Evolutionary conservation across 1,140 invertebrate species (phyloP).

Genomic region (Tetranychus urticae): DNA sequence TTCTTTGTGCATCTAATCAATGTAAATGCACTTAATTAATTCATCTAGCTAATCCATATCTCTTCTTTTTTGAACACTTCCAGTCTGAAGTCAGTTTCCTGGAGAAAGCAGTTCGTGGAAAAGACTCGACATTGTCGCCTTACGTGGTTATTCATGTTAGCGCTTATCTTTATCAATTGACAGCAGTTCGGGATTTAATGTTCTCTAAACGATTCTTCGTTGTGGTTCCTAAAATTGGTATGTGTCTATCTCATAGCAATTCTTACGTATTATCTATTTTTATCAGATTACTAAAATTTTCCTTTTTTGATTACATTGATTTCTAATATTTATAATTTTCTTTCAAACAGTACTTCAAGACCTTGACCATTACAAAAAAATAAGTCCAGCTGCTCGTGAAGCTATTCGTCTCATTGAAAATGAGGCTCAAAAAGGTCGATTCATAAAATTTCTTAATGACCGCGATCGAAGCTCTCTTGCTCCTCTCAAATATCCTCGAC

Average conservation of each 20-base stretch:
- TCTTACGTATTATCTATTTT: conserved; percentile 1
- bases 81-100: neutral
- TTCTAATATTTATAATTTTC: neutral
- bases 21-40: too few species aligned
- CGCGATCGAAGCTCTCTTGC: conserved; percentile 46
- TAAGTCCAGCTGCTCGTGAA: conserved; percentile 45
- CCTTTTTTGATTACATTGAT: too few species aligned
- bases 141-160: conserved; percentile 48
- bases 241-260: conserved; percentile 3
- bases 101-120: conserved; percentile 8
- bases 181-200: conserved; percentile 49
- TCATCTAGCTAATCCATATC: neutral
- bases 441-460: conserved; percentile 38
- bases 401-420: conserved; percentile 71
- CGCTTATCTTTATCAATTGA: conserved; percentile 39
- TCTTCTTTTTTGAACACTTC: neutral
- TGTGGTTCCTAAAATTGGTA: conserved; percentile 50
- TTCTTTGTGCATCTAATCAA: too few species aligned
- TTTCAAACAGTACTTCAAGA: conserved; percentile 49
- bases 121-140: conserved; percentile 2
- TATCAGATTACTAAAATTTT: neutral
- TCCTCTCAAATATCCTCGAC: conserved; percentile 40
- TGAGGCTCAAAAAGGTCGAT: conserved; percentile 47
- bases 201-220: conserved; percentile 47
- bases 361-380: conserved; percentile 57